A percentile compares a stretch with the other conserved stretches of the same genome.
Evolutionary conservation across 2,113 vertebrate genomes (phyloP).

Genomic region (Thermophis baileyi): DNA sequence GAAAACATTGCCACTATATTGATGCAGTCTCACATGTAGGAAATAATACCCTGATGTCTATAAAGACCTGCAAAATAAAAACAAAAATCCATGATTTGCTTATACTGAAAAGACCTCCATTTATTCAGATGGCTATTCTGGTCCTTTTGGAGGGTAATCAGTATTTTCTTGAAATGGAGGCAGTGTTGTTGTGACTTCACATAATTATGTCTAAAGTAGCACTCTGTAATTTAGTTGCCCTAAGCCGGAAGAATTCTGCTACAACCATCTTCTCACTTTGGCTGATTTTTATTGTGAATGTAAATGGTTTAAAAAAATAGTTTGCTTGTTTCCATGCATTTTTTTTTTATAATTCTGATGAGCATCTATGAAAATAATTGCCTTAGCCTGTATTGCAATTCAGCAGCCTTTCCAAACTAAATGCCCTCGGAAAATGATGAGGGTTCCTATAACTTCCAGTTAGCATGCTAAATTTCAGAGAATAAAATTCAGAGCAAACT

Average conservation of each 20-base stretch:
- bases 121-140: background rate
- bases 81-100: background rate
- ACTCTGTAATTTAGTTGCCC: background rate
- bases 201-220: background rate
- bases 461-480: background rate
- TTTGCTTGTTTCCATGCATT: background rate
- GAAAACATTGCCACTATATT: background rate
- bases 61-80: conserved; percentile 23
- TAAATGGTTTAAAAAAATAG: background rate
- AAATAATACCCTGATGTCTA: background rate
- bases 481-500: background rate
- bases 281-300: background rate
- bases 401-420: background rate
- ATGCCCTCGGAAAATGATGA: background rate
- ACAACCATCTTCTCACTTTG: conserved; percentile 4
- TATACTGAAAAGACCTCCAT: background rate
- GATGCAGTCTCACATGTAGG: background rate
- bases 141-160: conserved; percentile 8
- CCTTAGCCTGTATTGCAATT: background rate
- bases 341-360: background rate
- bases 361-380: background rate
- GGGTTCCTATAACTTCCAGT: background rate
- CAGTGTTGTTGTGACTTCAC: background rate
- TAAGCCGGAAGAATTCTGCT: accelerated
- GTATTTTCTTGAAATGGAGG: conserved; percentile 1